Evolutionary conservation across 2,888 invertebrate genomes (phyloP), one percentile per base, ranked within the genome.

Genomic region (Ceriagrion tenellum): DNA sequence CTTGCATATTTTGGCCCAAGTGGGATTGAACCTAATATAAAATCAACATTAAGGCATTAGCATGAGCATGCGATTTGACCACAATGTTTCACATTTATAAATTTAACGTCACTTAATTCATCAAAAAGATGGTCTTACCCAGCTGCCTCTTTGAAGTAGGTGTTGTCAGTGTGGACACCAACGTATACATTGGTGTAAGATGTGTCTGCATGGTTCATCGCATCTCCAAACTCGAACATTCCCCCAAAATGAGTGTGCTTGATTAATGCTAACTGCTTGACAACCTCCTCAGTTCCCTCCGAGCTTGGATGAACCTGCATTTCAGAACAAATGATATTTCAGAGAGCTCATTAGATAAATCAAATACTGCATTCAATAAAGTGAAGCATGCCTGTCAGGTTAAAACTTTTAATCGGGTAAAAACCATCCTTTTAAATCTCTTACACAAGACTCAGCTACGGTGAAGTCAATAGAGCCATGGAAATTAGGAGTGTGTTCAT

Each of bases 91-190:
- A 4, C 47, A 47, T 8, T 8, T 47, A 81, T 95, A 95, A 35
- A 26, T 55, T 16, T 59, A 13, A 59, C 13, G 59, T 4, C 59
- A 18, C 10, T 59, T 1, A 13, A 59, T 59, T 59, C 4, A 18
- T 20, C 18, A 8, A 55, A 81, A 16, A 74, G 40, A 40, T 88
- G 16, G 59, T 93, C 95, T 96, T 97, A 98, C 98, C 98, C 98
- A 93, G 98, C 98, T 0, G 98, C 98, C 96, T 98, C 98, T 95
- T 97, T 97, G 96, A 98, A 98, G 96, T 98, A 99, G 0, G 98
- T 98, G 95, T 98, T 98, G 96, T 99, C 99, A 6, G 98, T 98
- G 96, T 99, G 99, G 0, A 98, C 97, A 4, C 98, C 98, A 0
- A 99, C 97, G 30, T 97, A 97, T 6, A 98, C 97, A 95, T 97